Base-by-base conservation (phyloP, 2,888 invertebrate genomes). In the Rhabditoides inermis region DNA sequence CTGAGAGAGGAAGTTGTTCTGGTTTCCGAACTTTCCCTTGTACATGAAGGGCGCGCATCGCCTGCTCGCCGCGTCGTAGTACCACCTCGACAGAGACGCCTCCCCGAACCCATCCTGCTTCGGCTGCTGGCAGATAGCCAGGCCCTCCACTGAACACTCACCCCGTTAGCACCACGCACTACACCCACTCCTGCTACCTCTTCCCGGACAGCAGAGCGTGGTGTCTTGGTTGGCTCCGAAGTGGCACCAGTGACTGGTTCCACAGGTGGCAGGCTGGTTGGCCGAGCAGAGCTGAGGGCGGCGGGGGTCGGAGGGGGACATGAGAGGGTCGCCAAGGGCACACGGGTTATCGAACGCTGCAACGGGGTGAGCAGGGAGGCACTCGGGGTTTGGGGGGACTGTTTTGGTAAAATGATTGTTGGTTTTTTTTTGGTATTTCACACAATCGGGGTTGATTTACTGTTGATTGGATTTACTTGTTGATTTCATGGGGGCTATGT, bases 171-270 rank as follows among this genome's bases (percentile, higher is more conserved):
- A n/a, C n/a, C n/a, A n/a, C n/a, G n/a, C n/a, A n/a, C n/a, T n/a
- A n/a, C n/a, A n/a, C n/a, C n/a, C n/a, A n/a, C n/a, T n/a, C n/a
- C n/a, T n/a, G n/a, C 2, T 44, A 69, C 69, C 69, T 61, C 68
- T 57, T 53, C 70, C 70, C 12, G 76, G 76, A 58, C 76, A 76
- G 58, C 76, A 76, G 3, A 77, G 68, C 3, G 76, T 76, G 2
- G 75, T 73, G 30, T 71, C 66, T 1, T 60, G 60, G 12, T 61
- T 63, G 36, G 72, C 68, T 2, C 76, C 76, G 40, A 75, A 56
- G 53, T 76, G 76, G 56, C 76, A 76, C 73, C 73, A 72, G 51
- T 53, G 63, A n/a, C 47, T 51, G 23, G 58, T 37, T 7, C 56
- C 58, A 47, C 72, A 72, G 10, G 62, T 61, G 47, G 61, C 58